phyloP scores from a whole-genome alignment of 2,888 invertebrate species.

The Drosophila recens region DNA sequence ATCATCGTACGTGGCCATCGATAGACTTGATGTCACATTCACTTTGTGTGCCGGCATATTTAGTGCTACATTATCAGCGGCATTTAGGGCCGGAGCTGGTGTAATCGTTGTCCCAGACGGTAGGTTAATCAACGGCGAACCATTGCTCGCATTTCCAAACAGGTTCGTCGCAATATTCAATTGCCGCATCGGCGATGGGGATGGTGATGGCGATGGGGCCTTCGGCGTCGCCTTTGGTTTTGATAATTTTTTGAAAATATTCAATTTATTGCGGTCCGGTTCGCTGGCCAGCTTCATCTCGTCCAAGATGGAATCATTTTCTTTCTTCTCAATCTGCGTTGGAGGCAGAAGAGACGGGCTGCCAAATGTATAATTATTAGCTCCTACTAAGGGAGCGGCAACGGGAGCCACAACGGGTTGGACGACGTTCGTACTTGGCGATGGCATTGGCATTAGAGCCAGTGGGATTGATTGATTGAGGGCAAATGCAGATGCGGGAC shows the following conservation, averaged over 20 bases:
- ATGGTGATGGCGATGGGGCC: slow-evolving; percentile 39
- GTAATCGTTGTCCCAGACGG: slow-evolving; percentile 85
- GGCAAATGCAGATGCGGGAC: background rate
- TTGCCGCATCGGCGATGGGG: background rate
- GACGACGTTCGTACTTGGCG: background rate
- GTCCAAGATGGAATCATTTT: background rate
- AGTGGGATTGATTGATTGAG: background rate
- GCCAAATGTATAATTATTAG: background rate
- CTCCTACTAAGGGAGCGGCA: background rate
- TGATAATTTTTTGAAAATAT: slow-evolving; percentile 95
- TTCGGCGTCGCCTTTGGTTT: slow-evolving; percentile 78
- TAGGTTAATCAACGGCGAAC: slow-evolving; percentile 74
- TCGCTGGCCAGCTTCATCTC: slow-evolving; percentile 89
- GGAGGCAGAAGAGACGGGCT: background rate
- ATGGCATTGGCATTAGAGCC: background rate
- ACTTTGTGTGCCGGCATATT: background rate
- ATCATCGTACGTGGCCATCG: slow-evolving; percentile 11
- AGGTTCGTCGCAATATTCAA: slow-evolving; percentile 33
- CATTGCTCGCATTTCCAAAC: slow-evolving; percentile 23
- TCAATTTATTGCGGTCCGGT: slow-evolving; percentile 93
- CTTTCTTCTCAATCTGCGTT: background rate
- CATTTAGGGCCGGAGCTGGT: slow-evolving; percentile 62
- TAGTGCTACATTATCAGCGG: slow-evolving; percentile 10
- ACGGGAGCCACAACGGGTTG: background rate
- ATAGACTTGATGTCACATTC: slow-evolving; percentile 6